Conservation (phyloP, 2,888 invertebrate genomes). For the Lypha dubia region DNA sequence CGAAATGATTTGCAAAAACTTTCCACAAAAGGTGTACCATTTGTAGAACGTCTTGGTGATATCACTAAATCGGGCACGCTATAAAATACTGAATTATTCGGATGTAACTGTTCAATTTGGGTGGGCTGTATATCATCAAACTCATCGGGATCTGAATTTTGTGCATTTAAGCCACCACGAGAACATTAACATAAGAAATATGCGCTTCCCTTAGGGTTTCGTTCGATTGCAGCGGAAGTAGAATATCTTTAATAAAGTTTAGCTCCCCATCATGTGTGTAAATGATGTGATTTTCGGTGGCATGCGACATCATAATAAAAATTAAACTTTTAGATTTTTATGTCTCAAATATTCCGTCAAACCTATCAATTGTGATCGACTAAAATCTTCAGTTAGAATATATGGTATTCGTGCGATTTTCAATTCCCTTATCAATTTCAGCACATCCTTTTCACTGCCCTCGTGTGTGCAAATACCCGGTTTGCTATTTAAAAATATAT, state of each 20-base stretch:
- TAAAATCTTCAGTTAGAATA: constrained; percentile 39
- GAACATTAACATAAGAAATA: constrained; percentile 1
- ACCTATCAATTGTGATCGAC: not conserved
- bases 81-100: constrained; percentile 19
- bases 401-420: constrained; percentile 43
- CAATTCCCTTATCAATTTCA: constrained; percentile 10
- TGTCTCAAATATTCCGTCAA: not conserved
- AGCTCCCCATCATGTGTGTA: constrained; percentile 41
- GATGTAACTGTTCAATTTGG: not conserved
- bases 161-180: constrained; percentile 29
- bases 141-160: constrained; percentile 6
- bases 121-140: constrained; percentile 33
- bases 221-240: constrained; percentile 25
- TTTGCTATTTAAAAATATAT: constrained; percentile 10
- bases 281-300: constrained; percentile 8
- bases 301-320: constrained; percentile 51
- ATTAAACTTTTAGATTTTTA: constrained; percentile 40
- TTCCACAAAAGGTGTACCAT: constrained; percentile 31
- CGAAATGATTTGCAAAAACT: constrained; percentile 42
- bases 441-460: constrained; percentile 49
- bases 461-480: not conserved
- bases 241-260: constrained; percentile 37
- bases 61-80: constrained; percentile 28
- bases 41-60: constrained; percentile 3
- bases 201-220: not conserved